Base-by-base conservation (phyloP, 2,797 vertebrate genomes). In the Ptychadena robeensis region DNA sequence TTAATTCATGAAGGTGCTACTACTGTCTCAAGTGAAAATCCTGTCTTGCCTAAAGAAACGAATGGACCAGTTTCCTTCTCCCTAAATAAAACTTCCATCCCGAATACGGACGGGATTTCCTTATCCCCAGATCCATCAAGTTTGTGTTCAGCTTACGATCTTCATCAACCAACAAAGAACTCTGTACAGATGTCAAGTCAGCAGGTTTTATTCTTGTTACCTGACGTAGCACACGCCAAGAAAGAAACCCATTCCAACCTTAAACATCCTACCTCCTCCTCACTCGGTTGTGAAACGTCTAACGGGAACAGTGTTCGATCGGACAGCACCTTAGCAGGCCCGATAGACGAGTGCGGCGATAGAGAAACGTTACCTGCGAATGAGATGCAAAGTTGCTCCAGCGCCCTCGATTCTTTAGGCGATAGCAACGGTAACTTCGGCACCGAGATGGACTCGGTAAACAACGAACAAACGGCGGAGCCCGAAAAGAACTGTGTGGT, bases 61-160 rank as follows among this genome's bases (percentile, higher is more conserved):
- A 99, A 98, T 96, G 96, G 97, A 95, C 95, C 96, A 95, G 96
- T 93, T 96, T 97, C 96, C 96, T 96, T 96, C 96, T 93, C 93
- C 94, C 93, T 95, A 94, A 92, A 95, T 90, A 96, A 96, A 92
- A 94, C 94, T 94, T 93, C 93, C 91, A 95, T 86, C 93, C 94
- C 94, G 94, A 97, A 93, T 95, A 95, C 97, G 95, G 92, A 95
- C 93, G 89, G 91, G 80, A 86, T 93, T 95, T 95, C 94, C 81
- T 91, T 95, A 93, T 92, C 93, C 92, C 91, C 92, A 93, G 95
- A 95, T 93, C 93, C 87, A 70, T 73, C 91, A 90, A 96, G 95
- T 92, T 93, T 92, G 79, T 94, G 94, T 91, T 94, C 94, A 92
- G 81, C 95, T 93, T 93, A 94, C 88, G 96, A 96, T 94, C 94